phyloP scores from a whole-genome alignment of 1,140 invertebrate species.

The Drosophila simulans region DNA sequence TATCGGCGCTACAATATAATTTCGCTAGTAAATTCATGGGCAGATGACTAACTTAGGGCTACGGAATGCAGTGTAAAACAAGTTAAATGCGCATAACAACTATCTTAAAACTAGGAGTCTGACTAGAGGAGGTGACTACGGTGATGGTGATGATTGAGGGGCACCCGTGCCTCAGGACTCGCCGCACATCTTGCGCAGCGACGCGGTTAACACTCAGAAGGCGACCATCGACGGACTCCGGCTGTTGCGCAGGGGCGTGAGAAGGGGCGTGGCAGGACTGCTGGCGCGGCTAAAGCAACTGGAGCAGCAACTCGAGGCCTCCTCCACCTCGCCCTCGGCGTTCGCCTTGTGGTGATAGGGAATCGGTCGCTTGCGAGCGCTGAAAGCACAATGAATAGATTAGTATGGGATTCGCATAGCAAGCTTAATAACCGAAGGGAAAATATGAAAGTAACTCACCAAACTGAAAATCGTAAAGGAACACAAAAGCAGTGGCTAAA shows the following conservation, averaged over 20 bases:
- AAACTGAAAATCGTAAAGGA: slow-evolving; percentile 66
- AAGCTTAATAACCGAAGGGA: not conserved
- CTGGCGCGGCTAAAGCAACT: slow-evolving; percentile 86
- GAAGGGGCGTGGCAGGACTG: slow-evolving; percentile 66
- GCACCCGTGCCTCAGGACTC: slow-evolving; percentile 27
- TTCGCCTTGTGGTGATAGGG: slow-evolving; percentile 93
- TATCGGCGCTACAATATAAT: slow-evolving; percentile 46
- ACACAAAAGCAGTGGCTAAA: slow-evolving; percentile 58
- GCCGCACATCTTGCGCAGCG: slow-evolving; percentile 71
- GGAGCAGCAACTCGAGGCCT: slow-evolving; percentile 89
- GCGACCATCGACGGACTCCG: slow-evolving; percentile 73
- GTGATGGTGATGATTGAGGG: slow-evolving; percentile 2
- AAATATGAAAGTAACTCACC: slow-evolving; percentile 51
- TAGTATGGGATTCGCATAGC: not conserved
- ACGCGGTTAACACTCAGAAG: slow-evolving; percentile 77
- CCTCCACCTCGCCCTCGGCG: slow-evolving; percentile 80
- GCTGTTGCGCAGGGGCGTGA: slow-evolving; percentile 61
- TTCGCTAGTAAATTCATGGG: slow-evolving; percentile 63
- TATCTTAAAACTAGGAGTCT: slow-evolving; percentile 38
- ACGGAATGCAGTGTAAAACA: slow-evolving; percentile 49
- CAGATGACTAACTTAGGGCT: slow-evolving; percentile 50
- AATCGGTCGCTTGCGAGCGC: slow-evolving; percentile 95
- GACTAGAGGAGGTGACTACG: slow-evolving; percentile 37
- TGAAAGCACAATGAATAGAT: slow-evolving; percentile 85
- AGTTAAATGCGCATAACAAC: slow-evolving; percentile 55